Conservation (phyloP, 2,888 invertebrate genomes). For the Matsumyia berberina region DNA sequence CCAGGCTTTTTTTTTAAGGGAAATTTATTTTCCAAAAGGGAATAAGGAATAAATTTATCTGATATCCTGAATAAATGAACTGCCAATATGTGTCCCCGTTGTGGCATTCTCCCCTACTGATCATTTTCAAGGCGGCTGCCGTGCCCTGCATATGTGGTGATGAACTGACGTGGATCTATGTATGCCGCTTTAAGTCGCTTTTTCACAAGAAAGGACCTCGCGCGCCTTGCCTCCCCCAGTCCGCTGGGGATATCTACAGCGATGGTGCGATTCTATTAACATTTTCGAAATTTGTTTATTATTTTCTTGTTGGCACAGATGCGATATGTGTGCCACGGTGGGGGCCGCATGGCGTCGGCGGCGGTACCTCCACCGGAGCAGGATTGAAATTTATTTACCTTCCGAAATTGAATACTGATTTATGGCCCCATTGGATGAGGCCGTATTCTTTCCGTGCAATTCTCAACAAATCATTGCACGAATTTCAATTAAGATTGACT, state of each 20-base stretch:
- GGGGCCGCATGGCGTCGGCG: slow-evolving; percentile 18
- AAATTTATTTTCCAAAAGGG: slow-evolving; percentile 76
- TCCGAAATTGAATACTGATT: slow-evolving; percentile 63
- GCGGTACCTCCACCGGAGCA: not conserved
- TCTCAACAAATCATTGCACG: slow-evolving; percentile 68
- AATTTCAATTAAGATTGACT: slow-evolving; percentile 73
- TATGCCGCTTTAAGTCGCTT: slow-evolving; percentile 26
- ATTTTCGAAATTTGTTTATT: slow-evolving; percentile 72
- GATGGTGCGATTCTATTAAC: slow-evolving; percentile 66
- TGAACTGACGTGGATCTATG: slow-evolving; percentile 11
- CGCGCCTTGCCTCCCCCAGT: not conserved
- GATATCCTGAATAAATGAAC: slow-evolving; percentile 76
- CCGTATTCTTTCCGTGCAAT: slow-evolving; percentile 65
- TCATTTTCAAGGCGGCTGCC: slow-evolving; percentile 54
- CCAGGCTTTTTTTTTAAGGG: slow-evolving; percentile 59
- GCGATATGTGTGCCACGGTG: slow-evolving; percentile 37
- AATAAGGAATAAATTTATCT: slow-evolving; percentile 76
- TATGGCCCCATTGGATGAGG: slow-evolving; percentile 63
- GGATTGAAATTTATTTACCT: slow-evolving; percentile 65
- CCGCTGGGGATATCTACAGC: slow-evolving; percentile 35
- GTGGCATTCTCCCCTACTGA: slow-evolving; percentile 61
- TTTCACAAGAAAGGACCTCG: slow-evolving; percentile 1
- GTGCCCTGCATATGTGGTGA: slow-evolving; percentile 45
- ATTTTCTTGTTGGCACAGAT: slow-evolving; percentile 59
- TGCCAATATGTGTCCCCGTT: slow-evolving; percentile 76